phyloP scores from a whole-genome alignment of 2,797 vertebrate genomes.

The Enteromius treurensis region DNA sequence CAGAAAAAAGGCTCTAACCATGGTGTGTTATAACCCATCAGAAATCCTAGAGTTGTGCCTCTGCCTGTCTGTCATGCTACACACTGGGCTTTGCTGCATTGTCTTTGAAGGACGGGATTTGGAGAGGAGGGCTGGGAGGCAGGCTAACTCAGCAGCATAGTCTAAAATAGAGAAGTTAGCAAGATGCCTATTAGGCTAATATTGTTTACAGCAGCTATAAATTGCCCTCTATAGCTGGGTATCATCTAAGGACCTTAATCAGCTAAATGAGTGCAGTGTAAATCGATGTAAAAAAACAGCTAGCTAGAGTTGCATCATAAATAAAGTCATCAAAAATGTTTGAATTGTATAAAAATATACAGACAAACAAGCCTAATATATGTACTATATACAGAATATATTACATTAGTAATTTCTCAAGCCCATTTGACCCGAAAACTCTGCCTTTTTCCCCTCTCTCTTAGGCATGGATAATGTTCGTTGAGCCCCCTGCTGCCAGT shows the following conservation, averaged over 20 bases:
- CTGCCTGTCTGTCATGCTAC: background rate
- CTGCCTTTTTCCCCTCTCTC: background rate
- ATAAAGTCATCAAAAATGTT: background rate
- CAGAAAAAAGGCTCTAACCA: background rate
- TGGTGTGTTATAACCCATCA: background rate
- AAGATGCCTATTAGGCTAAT: background rate
- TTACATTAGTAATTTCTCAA: background rate
- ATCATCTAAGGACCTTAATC: background rate
- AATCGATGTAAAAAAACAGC: background rate
- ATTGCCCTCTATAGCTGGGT: background rate
- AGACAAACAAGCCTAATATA: background rate
- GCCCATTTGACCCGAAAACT: background rate
- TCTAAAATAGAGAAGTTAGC: background rate
- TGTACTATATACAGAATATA: background rate
- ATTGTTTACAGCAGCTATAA: background rate
- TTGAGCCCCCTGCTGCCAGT: background rate
- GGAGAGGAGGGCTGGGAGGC: background rate
- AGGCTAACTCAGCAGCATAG: background rate
- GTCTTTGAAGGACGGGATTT: background rate
- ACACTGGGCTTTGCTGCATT: constrained; percentile 2
- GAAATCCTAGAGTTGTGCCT: background rate
- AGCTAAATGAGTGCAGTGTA: background rate
- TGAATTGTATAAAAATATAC: background rate
- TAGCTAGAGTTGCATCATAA: background rate
- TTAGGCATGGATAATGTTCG: background rate